phyloP scores from a whole-genome alignment of 2,113 vertebrate genomes.

The Steatornis caripensis region DNA sequence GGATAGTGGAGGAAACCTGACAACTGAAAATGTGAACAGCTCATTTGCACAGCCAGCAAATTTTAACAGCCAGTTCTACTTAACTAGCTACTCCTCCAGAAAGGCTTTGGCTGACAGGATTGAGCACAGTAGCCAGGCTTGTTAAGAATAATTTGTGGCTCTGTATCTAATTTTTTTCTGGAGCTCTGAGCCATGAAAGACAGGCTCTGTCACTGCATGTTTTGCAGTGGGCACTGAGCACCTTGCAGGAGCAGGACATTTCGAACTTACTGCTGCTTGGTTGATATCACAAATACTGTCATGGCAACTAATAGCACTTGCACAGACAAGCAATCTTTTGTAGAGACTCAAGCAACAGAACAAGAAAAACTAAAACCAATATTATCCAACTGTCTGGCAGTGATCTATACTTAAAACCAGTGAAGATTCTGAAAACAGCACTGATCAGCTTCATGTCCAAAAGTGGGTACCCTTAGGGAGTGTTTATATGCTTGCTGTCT shows the following conservation, averaged over 20 bases:
- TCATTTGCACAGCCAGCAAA: neutral
- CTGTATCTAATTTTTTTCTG: neutral
- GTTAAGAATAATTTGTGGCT: neutral
- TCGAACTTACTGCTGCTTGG: neutral
- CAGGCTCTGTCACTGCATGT: neutral
- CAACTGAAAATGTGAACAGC: neutral
- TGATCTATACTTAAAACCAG: neutral
- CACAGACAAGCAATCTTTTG: neutral
- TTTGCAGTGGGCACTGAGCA: neutral
- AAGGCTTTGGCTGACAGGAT: neutral
- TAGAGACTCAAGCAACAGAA: neutral
- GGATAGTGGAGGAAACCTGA: neutral
- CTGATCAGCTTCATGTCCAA: neutral
- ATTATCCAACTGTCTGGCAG: neutral
- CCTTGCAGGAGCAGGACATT: neutral
- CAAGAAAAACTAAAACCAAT: neutral
- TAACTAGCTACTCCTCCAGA: neutral
- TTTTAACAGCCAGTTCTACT: neutral
- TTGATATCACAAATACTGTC: neutral
- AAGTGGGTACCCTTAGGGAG: neutral
- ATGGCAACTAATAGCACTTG: neutral
- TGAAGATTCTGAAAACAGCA: neutral
- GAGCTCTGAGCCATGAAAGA: neutral
- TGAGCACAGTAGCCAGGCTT: neutral
- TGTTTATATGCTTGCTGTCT: neutral